Evolutionary conservation across 2,113 vertebrate genomes (phyloP), one percentile per base, ranked within the genome.

Genomic region (Peromyscus maniculatus): DNA sequence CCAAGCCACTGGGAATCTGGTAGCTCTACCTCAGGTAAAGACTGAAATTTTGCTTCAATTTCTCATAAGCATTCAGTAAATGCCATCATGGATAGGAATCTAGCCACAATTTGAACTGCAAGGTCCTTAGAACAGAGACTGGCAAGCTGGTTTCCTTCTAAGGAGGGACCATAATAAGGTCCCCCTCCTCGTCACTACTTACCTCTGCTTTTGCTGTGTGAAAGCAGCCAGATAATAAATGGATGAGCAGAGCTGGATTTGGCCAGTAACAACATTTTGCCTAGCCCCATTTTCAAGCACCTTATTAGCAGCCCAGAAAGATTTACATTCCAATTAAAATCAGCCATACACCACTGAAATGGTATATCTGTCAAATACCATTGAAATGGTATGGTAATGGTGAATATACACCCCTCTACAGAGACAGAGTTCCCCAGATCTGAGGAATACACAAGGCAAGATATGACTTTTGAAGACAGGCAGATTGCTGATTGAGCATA

Each of bases 41-140:
- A 49, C 86, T 74, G 57, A 94, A 46, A 87, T 31, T 77, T 28
- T 49, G 3, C 71, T 75, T 43, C 71, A 72, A 82, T 72, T 94
- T 91, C 78, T 86, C 66, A 94, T 1, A 88, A 74, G 62, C 39
- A 95, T 1, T 46, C 7, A 87, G 43, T 36, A 93, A 92, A 95
- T 69, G 66, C 62, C 12, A 36, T 67, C 8, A 24, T 77, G 82
- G 52, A 33, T 78, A 67, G 17, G 72, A 82, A 19, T 49, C 9
- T 22, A n/a, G 59, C 39, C 46, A 80, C 36, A 86, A 6, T 43
- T 26, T 77, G 7, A 89, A 82, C 66, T 77, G 5, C 13, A 59
- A 95, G 72, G n/a, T 91, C 69, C 64, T 36, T 57, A 67, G 17
- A 79, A 46, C 6, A 31, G 7, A 17, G 31, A 28, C 12, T 80